Conservation (phyloP, 2,797 vertebrate genomes). For the Falco peregrinus region DNA sequence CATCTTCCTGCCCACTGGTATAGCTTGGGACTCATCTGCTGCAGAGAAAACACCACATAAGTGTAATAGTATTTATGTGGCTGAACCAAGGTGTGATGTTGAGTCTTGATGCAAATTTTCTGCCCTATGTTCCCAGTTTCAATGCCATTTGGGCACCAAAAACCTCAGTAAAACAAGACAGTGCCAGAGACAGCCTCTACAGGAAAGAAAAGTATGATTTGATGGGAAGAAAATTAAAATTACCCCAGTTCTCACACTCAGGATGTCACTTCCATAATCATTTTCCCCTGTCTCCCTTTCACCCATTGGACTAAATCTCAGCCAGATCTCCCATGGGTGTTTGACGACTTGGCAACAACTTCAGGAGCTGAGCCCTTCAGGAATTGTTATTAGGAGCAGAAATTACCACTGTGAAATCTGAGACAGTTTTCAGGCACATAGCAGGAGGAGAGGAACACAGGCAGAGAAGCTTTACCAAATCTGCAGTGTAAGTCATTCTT, state of each 20-base stretch:
- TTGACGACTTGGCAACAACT: background rate
- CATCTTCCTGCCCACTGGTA: background rate
- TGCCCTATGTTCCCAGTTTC: background rate
- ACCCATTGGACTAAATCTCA: background rate
- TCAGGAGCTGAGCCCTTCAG: background rate
- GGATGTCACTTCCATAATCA: background rate
- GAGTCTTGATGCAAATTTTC: background rate
- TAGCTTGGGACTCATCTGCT: fast-evolving
- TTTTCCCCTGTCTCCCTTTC: background rate
- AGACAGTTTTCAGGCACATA: background rate
- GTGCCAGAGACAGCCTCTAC: background rate
- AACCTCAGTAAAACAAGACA: background rate
- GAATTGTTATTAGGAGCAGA: background rate
- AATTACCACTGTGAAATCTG: background rate
- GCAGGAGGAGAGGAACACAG: background rate
- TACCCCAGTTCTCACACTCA: background rate
- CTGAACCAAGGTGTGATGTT: background rate
- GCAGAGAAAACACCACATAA: background rate
- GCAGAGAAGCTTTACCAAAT: background rate
- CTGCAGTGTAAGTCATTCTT: slow-evolving; percentile 17
- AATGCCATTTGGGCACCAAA: background rate
- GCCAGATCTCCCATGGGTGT: background rate
- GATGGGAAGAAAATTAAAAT: slow-evolving; percentile 10
- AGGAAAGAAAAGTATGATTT: background rate
- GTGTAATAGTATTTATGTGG: background rate